Evolutionary conservation across 2,113 vertebrate genomes (phyloP).

Genomic region (Marmota monax): DNA sequence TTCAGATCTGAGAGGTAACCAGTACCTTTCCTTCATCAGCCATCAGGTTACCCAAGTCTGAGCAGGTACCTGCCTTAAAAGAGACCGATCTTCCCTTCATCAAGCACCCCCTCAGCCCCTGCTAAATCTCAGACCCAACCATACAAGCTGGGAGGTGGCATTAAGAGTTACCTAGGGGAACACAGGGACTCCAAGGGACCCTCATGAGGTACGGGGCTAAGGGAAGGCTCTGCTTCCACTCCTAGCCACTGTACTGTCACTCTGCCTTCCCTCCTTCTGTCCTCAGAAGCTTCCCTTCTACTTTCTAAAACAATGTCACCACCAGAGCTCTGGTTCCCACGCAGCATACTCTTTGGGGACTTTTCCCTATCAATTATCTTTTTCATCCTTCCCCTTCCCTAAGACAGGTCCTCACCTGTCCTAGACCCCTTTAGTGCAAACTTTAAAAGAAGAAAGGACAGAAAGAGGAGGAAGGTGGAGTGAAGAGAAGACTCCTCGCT

Average conservation of each 20-base stretch:
- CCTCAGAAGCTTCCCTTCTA: background rate
- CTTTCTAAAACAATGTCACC: background rate
- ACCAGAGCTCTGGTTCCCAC: background rate
- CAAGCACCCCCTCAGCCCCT: background rate
- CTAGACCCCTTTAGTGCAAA: background rate
- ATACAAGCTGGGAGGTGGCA: background rate
- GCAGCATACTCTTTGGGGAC: background rate
- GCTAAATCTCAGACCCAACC: background rate
- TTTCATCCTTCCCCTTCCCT: background rate
- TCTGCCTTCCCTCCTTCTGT: background rate
- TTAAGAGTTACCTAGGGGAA: background rate
- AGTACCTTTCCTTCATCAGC: background rate
- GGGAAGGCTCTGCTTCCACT: background rate
- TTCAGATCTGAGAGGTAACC: background rate
- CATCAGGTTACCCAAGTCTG: background rate
- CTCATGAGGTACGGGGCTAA: background rate
- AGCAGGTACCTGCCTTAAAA: background rate
- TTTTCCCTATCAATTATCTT: background rate
- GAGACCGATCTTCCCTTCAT: background rate
- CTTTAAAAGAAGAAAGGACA: background rate
- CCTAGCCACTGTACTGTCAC: background rate
- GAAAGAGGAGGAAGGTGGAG: background rate
- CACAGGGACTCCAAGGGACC: background rate
- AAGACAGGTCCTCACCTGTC: too few relatives aligned
- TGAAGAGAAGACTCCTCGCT: background rate